Conservation (phyloP, 2,113 vertebrate species). For the Poeciliopsis occidentalis region DNA sequence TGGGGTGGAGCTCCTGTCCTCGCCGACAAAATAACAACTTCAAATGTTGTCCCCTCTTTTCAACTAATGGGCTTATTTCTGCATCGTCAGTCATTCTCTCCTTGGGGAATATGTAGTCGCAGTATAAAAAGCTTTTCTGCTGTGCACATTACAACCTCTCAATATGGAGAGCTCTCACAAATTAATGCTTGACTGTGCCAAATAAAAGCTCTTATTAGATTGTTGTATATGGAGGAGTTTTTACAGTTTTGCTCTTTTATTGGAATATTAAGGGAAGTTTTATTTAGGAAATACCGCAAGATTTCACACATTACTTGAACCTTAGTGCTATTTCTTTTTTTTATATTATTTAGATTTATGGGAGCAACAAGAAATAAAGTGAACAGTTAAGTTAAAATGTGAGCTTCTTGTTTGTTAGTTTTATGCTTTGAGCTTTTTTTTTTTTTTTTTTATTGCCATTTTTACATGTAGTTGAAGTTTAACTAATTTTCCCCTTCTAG, state of each 20-base stretch:
- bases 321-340: not conserved
- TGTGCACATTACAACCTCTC: constrained; percentile 67
- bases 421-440: constrained; percentile 1
- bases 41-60: constrained; percentile 77
- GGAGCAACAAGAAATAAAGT: not conserved
- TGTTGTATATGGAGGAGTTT: constrained; percentile 32
- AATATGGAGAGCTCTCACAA: constrained; percentile 64
- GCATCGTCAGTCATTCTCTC: constrained; percentile 77
- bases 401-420: not conserved
- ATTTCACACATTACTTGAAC: not conserved
- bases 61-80: constrained; percentile 84
- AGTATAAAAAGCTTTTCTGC: constrained; percentile 73
- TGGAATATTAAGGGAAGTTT: not conserved
- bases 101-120: constrained; percentile 75
- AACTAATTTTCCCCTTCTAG: constrained; percentile 6
- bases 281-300: not conserved
- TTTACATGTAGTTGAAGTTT: constrained; percentile 35
- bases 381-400: not conserved
- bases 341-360: not conserved
- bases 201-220: constrained; percentile 42
- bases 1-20: constrained; percentile 71
- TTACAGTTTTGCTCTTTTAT: not conserved
- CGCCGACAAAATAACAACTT: constrained; percentile 73
- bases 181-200: constrained; percentile 57
- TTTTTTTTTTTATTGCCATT: not conserved